Conservation (phyloP, 2,888 invertebrate species). For the Idaea straminata region DNA sequence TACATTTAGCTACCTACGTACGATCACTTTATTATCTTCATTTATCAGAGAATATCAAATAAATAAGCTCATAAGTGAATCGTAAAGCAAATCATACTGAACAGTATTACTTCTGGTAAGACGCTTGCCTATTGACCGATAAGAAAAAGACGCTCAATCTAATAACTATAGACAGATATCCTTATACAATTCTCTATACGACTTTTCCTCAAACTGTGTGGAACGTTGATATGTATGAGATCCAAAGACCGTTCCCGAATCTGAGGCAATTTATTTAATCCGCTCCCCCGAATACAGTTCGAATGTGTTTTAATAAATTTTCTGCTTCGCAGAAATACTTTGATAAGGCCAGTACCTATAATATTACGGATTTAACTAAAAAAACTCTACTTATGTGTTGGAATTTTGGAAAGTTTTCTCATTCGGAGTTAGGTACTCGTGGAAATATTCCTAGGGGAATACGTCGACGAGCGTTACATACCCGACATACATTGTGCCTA, state of each 20-base stretch:
- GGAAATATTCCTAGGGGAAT: slow-evolving; percentile 37
- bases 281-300: slow-evolving; percentile 15
- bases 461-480: slow-evolving; percentile 34
- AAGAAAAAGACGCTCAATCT: slow-evolving; percentile 9
- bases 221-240: slow-evolving; percentile 5
- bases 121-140: slow-evolving; percentile 8
- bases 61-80: slow-evolving; percentile 5
- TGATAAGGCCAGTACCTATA: slow-evolving; percentile 27
- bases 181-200: neutral
- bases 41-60: neutral
- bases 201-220: neutral
- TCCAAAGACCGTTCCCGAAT: slow-evolving; percentile 13
- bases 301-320: slow-evolving; percentile 17
- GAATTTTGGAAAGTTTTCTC: slow-evolving; percentile 50
- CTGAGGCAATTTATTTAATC: slow-evolving; percentile 24
- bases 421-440: slow-evolving; percentile 53
- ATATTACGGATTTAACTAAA: slow-evolving; percentile 44
- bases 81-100: neutral
- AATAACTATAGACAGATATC: slow-evolving; percentile 6
- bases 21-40: neutral
- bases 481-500: slow-evolving; percentile 24
- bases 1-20: neutral
- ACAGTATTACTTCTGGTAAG: slow-evolving; percentile 10
- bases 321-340: slow-evolving; percentile 32
- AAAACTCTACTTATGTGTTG: slow-evolving; percentile 36